Conservation (phyloP, 1,140 invertebrate species). For the Drosophila saltans region DNA sequence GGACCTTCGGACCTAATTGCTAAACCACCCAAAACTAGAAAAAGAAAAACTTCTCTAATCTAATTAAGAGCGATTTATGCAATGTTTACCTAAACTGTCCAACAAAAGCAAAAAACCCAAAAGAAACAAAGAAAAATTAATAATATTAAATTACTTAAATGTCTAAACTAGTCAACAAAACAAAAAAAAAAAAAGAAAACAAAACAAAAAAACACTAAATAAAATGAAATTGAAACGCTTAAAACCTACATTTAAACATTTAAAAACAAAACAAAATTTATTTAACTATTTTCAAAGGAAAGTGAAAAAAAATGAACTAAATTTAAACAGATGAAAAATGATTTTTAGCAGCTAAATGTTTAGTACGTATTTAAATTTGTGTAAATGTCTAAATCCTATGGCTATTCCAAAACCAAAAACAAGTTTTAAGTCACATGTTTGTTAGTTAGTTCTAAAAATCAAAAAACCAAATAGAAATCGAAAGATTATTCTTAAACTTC, state of each 20-base stretch:
- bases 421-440: slow-evolving; percentile 20
- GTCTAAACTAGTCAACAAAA: slow-evolving; percentile 68
- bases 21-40: slow-evolving; percentile 51
- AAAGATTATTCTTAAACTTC: slow-evolving; percentile 9
- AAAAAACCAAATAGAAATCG: neutral
- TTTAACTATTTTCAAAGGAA: slow-evolving; percentile 46
- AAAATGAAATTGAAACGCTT: slow-evolving; percentile 72
- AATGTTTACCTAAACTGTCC: slow-evolving; percentile 68
- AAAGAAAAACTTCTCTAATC: slow-evolving; percentile 49
- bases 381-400: slow-evolving; percentile 56
- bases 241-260: slow-evolving; percentile 45
- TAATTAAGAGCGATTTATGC: slow-evolving; percentile 51
- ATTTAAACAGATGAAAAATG: slow-evolving; percentile 30
- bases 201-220: slow-evolving; percentile 39
- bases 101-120: slow-evolving; percentile 39
- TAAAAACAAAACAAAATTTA: slow-evolving; percentile 34
- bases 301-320: slow-evolving; percentile 27
- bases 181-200: neutral
- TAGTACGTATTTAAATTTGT: slow-evolving; percentile 44
- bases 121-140: slow-evolving; percentile 31
- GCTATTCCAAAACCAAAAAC: slow-evolving; percentile 24
- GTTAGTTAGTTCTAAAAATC: slow-evolving; percentile 13
- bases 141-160: slow-evolving; percentile 58
- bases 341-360: slow-evolving; percentile 64
- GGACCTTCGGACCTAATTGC: slow-evolving; percentile 50